Percentiles rank a stretch among this genome's conserved stretches.
Conservation (phyloP, 1,140 invertebrate genomes). For the Vollenhovia emeryi region DNA sequence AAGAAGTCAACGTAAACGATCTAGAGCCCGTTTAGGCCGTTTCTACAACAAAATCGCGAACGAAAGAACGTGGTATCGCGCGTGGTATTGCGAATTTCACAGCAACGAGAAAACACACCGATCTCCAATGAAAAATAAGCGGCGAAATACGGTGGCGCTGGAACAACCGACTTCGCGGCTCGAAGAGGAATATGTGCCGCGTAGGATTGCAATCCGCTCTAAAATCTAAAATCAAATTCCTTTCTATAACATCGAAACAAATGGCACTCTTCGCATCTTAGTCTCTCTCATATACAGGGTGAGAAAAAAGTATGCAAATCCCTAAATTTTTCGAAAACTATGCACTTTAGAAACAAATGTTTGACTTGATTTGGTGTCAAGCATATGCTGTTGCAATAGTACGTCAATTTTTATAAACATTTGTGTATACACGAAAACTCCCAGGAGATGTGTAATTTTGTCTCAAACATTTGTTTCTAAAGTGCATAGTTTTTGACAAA, state of each 20-base stretch:
- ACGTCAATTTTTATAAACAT: too few species aligned
- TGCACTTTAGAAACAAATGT: too few species aligned
- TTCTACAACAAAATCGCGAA: constrained; percentile 1
- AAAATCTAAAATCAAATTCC: constrained; percentile 4
- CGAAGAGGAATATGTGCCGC: background rate
- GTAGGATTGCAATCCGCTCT: background rate
- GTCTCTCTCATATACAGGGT: too few species aligned
- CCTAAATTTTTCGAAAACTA: too few species aligned
- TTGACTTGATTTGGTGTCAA: too few species aligned
- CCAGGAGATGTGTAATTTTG: too few species aligned
- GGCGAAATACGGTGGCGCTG: background rate
- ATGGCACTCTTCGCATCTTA: background rate
- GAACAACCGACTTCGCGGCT: background rate
- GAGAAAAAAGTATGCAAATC: too few species aligned
- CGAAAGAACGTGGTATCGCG: background rate
- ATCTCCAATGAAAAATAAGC: background rate
- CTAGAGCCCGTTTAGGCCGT: constrained; percentile 61
- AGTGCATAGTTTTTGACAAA: too few species aligned
- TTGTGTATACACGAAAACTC: too few species aligned
- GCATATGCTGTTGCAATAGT: too few species aligned
- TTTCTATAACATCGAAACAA: background rate
- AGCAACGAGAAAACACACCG: background rate
- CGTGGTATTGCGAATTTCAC: background rate
- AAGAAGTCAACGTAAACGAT: constrained; percentile 56
- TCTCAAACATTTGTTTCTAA: too few species aligned